Percentiles rank a stretch among this genome's conserved stretches.
Evolutionary conservation across 92 coral and sea anemone species (phyloP).

Genomic region (Phenganax marumi): DNA sequence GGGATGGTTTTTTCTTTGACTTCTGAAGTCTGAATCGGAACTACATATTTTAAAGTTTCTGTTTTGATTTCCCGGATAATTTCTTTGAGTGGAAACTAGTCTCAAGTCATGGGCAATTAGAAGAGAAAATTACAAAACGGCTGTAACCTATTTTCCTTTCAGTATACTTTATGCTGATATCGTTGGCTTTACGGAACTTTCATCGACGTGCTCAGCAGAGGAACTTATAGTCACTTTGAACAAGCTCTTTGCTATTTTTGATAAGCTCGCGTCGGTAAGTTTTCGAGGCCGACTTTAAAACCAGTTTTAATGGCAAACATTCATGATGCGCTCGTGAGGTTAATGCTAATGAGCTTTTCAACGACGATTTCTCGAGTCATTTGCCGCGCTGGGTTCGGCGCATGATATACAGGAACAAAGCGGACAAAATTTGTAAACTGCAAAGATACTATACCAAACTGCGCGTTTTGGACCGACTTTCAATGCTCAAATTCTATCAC

Average conservation of each 20-base stretch:
- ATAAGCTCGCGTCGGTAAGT: conserved; percentile 89
- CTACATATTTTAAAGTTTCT: no score
- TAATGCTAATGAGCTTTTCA: no score
- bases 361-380: no score
- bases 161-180: conserved; percentile 95
- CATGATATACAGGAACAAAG: no score
- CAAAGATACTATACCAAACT: not conserved
- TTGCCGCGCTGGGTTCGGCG: no score
- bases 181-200: conserved; percentile 93
- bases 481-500: not conserved
- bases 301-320: no score
- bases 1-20: no score
- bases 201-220: conserved; percentile 94
- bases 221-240: conserved; percentile 85
- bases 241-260: conserved; percentile 85
- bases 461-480: no score
- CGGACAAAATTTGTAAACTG: not conserved
- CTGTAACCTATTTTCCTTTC: conserved; percentile 8
- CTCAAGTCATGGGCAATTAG: not conserved
- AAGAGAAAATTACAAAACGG: not conserved
- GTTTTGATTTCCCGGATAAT: no score
- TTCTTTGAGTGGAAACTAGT: not conserved
- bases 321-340: no score
- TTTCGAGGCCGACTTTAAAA: no score
- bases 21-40: no score